Evolutionary conservation across 2,888 invertebrate genomes (phyloP), one percentile per base, ranked within the genome.

Genomic region (Altica lythri): DNA sequence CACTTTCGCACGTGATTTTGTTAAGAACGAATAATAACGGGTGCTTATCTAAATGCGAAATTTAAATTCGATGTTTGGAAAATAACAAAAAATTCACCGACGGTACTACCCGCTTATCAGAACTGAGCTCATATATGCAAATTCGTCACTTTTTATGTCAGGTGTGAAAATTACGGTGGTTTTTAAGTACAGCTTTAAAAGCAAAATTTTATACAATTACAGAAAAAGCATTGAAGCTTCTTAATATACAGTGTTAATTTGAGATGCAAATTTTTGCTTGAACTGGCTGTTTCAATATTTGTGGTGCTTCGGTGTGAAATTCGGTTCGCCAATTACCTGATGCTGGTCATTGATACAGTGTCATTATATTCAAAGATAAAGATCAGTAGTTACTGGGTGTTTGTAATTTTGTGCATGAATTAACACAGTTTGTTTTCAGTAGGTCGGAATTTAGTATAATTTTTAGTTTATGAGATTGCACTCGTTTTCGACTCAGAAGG

Each of bases 131-230:
- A n/a, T 40, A 22, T 52, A 56, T 59, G 59, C 46, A 54, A 55
- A 56, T 55, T 38, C 29, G 12, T 43, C 25, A 35, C 19, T 54
- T 59, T 49, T 59, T 56, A n/a, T 56, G 38, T 59, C 59, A 59
- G 56, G 59, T 56, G 59, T 55, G 59, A 59, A 56, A 54, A 60
- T 61, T 59, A 60, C 55, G 18, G n/a, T 25, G 44, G 52, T 37
- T 25, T 46, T 30, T 50, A 38, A 45, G 35, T 47, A 52, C 49
- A 42, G 52, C 52, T 59, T 57, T 49, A 42, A n/a, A 32, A 53
- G 42, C 29, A 43, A 55, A 60, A 57, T 53, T 52, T 61, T 54
- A 61, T 61, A 47, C 60, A 58, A 61, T 63, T 61, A 63, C 44
- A 47, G 48, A 55, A 61, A 59, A 59, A 45, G 45, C 48, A 53